A percentile compares a stretch with the other conserved stretches of the same genome.
phyloP scores from a whole-genome alignment of 2,113 vertebrate species.

The Pterocles orientalis region DNA sequence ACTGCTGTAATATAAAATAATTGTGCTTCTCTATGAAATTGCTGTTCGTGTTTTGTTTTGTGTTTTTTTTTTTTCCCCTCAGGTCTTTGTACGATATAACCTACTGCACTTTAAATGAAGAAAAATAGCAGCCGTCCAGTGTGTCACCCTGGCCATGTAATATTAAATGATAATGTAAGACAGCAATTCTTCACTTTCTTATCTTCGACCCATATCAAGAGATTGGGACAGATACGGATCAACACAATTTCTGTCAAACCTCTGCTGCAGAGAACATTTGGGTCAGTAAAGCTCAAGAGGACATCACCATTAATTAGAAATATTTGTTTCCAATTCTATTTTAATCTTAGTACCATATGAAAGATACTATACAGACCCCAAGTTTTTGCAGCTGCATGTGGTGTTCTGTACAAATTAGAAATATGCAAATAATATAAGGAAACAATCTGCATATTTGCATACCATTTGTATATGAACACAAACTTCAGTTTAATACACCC shows the following conservation, averaged over 20 bases:
- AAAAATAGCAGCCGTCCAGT: neutral
- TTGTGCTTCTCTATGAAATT: neutral
- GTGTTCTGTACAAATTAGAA: neutral
- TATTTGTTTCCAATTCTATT: neutral
- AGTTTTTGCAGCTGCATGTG: neutral
- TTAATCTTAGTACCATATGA: neutral
- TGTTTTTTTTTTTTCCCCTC: neutral
- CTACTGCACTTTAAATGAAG: neutral
- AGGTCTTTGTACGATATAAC: neutral
- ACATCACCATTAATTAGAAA: neutral
- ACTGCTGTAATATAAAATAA: neutral
- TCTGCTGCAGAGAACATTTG: neutral
- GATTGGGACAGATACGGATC: neutral
- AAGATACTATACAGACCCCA: neutral
- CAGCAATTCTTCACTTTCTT: neutral
- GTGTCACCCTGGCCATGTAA: neutral
- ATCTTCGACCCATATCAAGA: neutral
- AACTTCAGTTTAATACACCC: neutral
- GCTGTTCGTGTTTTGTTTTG: neutral
- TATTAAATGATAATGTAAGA: neutral
- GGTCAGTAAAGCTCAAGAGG: neutral
- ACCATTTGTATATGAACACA: neutral
- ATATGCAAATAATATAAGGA: neutral
- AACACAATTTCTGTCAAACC: neutral
- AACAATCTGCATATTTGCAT: conserved; percentile 16